phyloP scores from a whole-genome alignment of 2,888 invertebrate genomes.

The Oasisia sp. region DNA sequence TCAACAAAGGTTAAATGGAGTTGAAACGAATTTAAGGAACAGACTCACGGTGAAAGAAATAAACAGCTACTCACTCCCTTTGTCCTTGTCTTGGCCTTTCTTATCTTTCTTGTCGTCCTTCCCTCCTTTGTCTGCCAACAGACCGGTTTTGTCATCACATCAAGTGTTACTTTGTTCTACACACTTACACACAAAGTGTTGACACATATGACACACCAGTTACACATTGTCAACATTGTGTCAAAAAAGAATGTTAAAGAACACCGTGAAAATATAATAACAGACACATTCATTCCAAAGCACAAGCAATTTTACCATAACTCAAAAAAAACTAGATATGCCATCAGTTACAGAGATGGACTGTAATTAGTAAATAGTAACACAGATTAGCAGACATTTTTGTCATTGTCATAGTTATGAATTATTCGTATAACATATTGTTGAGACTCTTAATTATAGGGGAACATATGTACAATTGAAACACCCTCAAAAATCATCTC shows the following conservation, averaged over 20 bases:
- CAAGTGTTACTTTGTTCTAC: neutral
- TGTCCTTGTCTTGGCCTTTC: constrained; percentile 50
- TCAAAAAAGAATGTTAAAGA: too few species aligned
- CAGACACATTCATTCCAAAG: neutral
- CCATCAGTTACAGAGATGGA: neutral
- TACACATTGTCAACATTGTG: too few species aligned
- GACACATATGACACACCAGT: neutral
- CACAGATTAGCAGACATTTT: neutral
- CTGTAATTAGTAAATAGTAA: neutral
- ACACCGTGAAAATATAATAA: neutral
- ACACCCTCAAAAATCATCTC: too few species aligned
- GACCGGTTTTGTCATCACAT: neutral
- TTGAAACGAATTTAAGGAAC: neutral
- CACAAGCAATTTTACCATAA: neutral
- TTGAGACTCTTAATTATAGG: neutral
- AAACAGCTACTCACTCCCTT: constrained; percentile 40
- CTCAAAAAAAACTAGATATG: neutral
- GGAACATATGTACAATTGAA: too few species aligned
- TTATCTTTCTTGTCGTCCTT: constrained; percentile 54
- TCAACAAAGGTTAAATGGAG: too few species aligned
- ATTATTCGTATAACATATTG: neutral
- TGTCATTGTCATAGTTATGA: neutral
- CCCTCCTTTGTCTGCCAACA: constrained; percentile 39
- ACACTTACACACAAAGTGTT: neutral
- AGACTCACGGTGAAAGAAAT: neutral